Base-by-base conservation (phyloP, 1,140 invertebrate species). In the Papilio dardanus region DNA sequence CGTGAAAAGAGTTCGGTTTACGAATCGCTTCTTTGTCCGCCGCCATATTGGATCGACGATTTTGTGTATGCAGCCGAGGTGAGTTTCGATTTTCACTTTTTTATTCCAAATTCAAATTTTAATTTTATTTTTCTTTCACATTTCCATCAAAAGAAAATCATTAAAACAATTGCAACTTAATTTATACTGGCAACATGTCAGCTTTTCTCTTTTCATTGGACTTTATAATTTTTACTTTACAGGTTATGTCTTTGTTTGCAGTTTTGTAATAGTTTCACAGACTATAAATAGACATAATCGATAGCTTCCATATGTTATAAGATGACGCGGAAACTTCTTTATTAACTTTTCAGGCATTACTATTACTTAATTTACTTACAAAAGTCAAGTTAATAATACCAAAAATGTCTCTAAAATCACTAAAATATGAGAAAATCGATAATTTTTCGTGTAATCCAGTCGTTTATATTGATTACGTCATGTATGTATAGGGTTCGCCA, bases 51-150 rank as follows among this genome's bases (percentile, higher is more conserved):
- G 79, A 67, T 83, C 74, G 74, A 28, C 40, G 40, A 54, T 50
- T 50, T 46, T 28, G 71, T 58, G 71, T 58, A 54, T 73, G 71
- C 71, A 73, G 74, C 66, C 81, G 66, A 77, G 83, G 84, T 86
- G 81, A 89, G 87, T 87, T 71, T 71, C 58, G 79, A 82, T 89
- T 88, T 88, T 83, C 84, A 85, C 79, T 84, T 87, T 83, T 84
- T 87, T 81, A 84, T 86, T 85, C n/a, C n/a, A n/a, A n/a, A n/a
- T 54, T 79, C 68, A 35, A 37, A 74, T 78, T 76, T 78, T 50
- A 74, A 28, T 69, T 35, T 35, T 76, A 79, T 81, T 83, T 80
- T 84, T 81, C 74, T 80, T 81, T 81, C 66, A 35, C 79, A 78
- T 78, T 85, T 81, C 76, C 24, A 28, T 12, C 0, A 14, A 30